Conservation (phyloP, 2,797 vertebrate genomes). For the Ptychadena robeensis region DNA sequence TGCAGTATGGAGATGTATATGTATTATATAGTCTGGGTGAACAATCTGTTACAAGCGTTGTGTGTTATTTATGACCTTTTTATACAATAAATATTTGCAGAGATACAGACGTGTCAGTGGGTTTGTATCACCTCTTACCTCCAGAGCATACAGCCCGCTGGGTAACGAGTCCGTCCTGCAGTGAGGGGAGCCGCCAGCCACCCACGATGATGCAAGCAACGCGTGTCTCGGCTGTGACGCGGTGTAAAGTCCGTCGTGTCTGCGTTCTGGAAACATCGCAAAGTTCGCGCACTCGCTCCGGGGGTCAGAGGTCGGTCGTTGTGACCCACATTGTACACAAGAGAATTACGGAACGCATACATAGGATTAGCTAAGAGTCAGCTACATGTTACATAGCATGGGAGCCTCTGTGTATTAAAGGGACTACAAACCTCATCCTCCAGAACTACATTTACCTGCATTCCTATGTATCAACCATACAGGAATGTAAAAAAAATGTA, state of each 20-base stretch:
- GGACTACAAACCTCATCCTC: too few relatives aligned
- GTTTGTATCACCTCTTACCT: neutral
- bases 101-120: neutral
- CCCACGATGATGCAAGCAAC: conserved; percentile 28
- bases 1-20: too few relatives aligned
- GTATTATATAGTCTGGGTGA: neutral
- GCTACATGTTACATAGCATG: neutral
- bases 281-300: neutral
- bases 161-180: neutral
- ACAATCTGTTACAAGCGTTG: neutral
- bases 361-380: neutral
- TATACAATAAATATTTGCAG: conserved; percentile 34
- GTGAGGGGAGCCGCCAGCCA: neutral
- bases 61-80: conserved; percentile 9
- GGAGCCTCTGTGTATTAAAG: too few relatives aligned
- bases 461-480: too few relatives aligned
- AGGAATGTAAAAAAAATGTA: too few relatives aligned
- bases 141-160: neutral
- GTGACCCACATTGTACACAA: conserved; percentile 1
- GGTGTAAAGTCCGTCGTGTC: conserved; percentile 11
- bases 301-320: neutral
- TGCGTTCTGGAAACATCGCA: conserved; percentile 23
- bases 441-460: too few relatives aligned
- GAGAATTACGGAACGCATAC: neutral
- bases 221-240: neutral